Base-by-base conservation (phyloP, 2,888 invertebrate genomes). In the Heliothis peltigera region DNA sequence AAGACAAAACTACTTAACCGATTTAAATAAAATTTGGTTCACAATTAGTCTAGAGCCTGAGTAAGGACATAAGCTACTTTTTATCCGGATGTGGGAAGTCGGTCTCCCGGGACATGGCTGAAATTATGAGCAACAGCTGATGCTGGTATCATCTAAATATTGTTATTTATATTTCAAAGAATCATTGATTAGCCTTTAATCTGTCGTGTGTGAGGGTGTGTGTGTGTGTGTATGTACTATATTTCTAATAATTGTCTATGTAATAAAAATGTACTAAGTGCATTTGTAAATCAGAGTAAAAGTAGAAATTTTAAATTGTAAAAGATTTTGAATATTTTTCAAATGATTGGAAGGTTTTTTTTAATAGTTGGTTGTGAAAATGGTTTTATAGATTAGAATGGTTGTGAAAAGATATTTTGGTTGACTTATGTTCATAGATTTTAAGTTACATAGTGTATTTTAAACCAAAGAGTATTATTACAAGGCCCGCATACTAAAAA, bases 311-410 rank as follows among this genome's bases (percentile, higher is more conserved):
- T 12, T 32, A 25, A 18, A 17, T 18, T 18, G 32, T 18, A 19
- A 46, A 42, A 46, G 12, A 43, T 10, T 48, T 46, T 60, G 12
- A 32, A 32, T 57, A 54, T 70, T 61, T 70, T 54, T 42, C 12
- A 47, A 49, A 53, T 0, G 1, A 47, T 32, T 21, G 18, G 4
- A 47, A 10, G 52, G 28, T 19, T n/a, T 64, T 62, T 53, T 46
- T 18, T 28, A 43, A 17, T 63, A 75, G 63, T 35, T 52, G 75
- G 78, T 75, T 75, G 75, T 75, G 78, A 77, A 51, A 48, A 71
- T 5, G 42, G 3, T 66, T 32, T n/a, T 35, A 59, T 75, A 62
- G 55, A 42, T 63, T 67, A 61, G 74, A 17, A 58, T 1, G 75
- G 75, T 77, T 75, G 75, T 75, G 67, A 73, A 47, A 39, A 17